These are phyloP conservation scores for Chrosomus eos DNA, from an alignment of 2,797 vertebrate species.

Conservation along the genomic window DNA sequence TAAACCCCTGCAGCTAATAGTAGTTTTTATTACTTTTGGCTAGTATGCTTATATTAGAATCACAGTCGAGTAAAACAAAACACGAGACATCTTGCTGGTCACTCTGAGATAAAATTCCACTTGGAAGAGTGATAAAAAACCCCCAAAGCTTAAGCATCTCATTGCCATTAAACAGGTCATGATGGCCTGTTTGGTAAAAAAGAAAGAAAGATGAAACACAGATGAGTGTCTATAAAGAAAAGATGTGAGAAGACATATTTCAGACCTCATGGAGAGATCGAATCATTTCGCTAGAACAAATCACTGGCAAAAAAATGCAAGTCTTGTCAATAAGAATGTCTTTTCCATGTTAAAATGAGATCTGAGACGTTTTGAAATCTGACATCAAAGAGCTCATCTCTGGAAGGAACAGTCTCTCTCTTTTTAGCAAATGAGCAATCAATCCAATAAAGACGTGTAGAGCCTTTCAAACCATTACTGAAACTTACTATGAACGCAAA, in stretches of 20 bases:
- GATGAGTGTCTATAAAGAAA: background rate
- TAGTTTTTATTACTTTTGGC: constrained; percentile 52
- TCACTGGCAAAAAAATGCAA: constrained; percentile 37
- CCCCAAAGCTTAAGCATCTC: background rate
- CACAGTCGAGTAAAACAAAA: constrained; percentile 23
- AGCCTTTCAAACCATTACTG: constrained; percentile 40
- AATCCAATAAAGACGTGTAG: constrained; percentile 43
- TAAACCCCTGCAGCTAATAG: constrained; percentile 42
- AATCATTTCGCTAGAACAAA: constrained; percentile 28
- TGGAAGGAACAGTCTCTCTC: constrained; percentile 39
- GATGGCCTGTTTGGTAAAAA: background rate
- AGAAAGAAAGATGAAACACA: background rate
- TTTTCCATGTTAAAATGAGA: constrained; percentile 46
- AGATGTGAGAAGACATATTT: constrained; percentile 30
- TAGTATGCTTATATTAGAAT: constrained; percentile 49
- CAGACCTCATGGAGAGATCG: constrained; percentile 37
- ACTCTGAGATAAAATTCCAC: background rate
- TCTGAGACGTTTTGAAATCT: constrained; percentile 44
- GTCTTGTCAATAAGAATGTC: constrained; percentile 34
- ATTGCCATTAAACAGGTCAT: constrained; percentile 1
- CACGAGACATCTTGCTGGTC: constrained; percentile 11
- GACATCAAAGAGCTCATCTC: constrained; percentile 54
- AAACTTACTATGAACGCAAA: constrained; percentile 33
- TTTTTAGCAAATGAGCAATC: constrained; percentile 59
- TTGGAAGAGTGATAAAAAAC: background rate